Evolutionary conservation across 2,797 vertebrate species (phyloP), one percentile per base, ranked within the genome.

Genomic region (Crenuchus spilurus): DNA sequence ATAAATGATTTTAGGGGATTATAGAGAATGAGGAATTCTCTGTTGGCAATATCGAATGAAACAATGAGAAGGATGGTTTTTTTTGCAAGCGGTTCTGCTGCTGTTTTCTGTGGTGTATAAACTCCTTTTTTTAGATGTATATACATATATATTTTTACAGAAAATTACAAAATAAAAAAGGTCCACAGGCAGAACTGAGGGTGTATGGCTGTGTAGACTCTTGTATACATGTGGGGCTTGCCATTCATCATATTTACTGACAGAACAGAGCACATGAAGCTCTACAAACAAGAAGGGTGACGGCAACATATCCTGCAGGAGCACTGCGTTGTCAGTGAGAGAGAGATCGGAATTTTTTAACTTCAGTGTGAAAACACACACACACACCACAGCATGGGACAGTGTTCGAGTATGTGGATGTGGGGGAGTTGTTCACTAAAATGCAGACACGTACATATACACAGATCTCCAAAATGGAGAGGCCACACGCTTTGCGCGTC

Each of bases 381-480:
- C 75, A 67, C 58, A 72, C 75, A 52, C 11, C 10, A 74, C 65
- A 69, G 62, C 70, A 72, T 37, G 63, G 63, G 65, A 74, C 51
- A 16, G 57, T 75, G 57, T 52, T 39, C 33, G 41, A 65, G 64
- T 71, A 51, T 65, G 62, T 18, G 30, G 57, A 41, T 62, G 35
- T 58, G 64, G 68, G 37, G 37, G 39, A 22, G 49, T 72, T 46
- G 52, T 70, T 80, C 72, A 81, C 72, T 80, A 74, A 60, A 78
- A 74, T 18, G 62, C 49, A 61, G 31, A 70, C 37, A 67, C 18
- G 68, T 48, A 72, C 30, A 62, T n/a, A 74, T 58, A 79, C 60
- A 60, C 66, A 77, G 78, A 75, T 28, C 64, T 64, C 60, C 70
- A 18, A 52, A 46, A 48, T 33, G 39, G 39, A 69, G 33, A 63